These are phyloP conservation scores for Calliphora vicina DNA, from an alignment of 1,140 invertebrate species.

Conservation along the genomic window DNA sequence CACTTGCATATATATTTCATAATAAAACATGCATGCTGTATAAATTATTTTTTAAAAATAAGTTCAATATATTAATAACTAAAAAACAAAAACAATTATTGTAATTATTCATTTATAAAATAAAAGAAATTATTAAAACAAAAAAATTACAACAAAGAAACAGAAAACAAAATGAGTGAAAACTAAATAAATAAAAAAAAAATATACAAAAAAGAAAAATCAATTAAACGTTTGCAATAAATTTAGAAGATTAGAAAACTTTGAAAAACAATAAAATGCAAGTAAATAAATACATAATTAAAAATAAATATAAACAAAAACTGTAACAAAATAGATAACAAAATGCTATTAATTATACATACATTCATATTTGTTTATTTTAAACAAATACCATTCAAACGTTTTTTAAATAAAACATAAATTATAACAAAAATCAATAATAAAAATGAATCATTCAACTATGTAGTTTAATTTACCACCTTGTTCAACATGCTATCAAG, in stretches of 20 bases:
- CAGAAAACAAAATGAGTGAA: not conserved
- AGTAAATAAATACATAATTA: not conserved
- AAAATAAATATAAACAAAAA: not conserved
- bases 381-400: no score
- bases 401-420: no score
- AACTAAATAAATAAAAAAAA: not conserved
- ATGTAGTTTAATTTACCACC: no score
- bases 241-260: not conserved
- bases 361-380: no score
- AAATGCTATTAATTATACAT: not conserved
- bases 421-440: no score
- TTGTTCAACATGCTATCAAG: no score
- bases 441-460: no score
- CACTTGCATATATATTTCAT: not conserved
- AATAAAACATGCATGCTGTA: not conserved
- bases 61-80: not conserved
- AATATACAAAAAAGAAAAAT: not conserved
- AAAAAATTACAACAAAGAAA: not conserved
- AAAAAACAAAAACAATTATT: not conserved
- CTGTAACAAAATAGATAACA: not conserved
- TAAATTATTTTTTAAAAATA: conserved; percentile 3
- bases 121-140: not conserved
- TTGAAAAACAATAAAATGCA: not conserved
- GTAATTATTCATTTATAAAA: not conserved
- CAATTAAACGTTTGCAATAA: no score